Evolutionary conservation across 2,113 vertebrate genomes (phyloP).

Genomic region (Strix uralensis): DNA sequence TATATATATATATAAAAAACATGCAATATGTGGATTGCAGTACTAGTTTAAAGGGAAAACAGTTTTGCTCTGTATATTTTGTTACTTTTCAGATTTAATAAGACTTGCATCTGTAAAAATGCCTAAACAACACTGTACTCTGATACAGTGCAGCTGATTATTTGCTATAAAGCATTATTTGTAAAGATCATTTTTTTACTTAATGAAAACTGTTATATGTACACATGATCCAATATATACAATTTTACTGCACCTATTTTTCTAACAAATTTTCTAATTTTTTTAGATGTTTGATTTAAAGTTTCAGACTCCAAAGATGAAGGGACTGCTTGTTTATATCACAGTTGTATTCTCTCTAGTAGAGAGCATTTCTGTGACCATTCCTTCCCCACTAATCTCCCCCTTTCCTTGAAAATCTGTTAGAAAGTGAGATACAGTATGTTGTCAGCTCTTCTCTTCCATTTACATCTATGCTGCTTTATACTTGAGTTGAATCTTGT

Average conservation of each 20-base stretch:
- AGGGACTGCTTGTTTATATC: conserved; percentile 49
- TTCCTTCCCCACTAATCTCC: neutral
- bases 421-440: neutral
- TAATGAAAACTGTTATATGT: conserved; percentile 23
- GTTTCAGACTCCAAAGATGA: conserved; percentile 56
- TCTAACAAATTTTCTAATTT: conserved; percentile 64
- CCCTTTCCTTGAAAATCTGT: conserved; percentile 11
- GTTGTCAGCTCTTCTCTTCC: neutral
- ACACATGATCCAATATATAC: conserved; percentile 19
- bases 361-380: conserved; percentile 39
- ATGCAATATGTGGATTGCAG: conserved; percentile 72
- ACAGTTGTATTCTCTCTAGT: conserved; percentile 45
- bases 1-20: conserved; percentile 77
- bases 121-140: conserved; percentile 62
- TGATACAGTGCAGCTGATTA: conserved; percentile 32
- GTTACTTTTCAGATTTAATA: conserved; percentile 82
- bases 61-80: conserved; percentile 94
- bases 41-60: conserved; percentile 78
- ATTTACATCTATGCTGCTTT: neutral
- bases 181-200: conserved; percentile 68
- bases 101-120: conserved; percentile 71
- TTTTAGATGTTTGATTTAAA: conserved; percentile 31
- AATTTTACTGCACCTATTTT: conserved; percentile 65
- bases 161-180: conserved; percentile 37
- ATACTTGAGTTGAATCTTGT: conserved; percentile 40